Conservation (phyloP, 2,888 invertebrate genomes). For the Ernsta delagoae region DNA sequence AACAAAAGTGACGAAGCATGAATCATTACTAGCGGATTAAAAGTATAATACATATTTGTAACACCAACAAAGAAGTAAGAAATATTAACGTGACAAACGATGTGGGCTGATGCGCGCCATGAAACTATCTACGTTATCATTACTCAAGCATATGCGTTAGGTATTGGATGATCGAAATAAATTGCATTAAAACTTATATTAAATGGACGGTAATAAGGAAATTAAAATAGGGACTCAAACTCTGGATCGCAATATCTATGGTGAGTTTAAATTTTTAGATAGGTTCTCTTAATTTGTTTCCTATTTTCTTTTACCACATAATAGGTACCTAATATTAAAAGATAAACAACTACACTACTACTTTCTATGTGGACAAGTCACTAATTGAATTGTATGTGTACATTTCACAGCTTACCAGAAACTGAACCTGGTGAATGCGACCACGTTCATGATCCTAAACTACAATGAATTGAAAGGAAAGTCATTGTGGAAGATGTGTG, state of each 20-base stretch:
- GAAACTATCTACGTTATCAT: not conserved
- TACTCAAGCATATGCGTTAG: not conserved
- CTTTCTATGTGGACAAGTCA: slow-evolving; percentile 26
- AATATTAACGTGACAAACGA: not conserved
- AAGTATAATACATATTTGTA: not conserved
- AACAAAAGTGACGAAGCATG: not conserved
- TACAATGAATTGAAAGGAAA: slow-evolving; percentile 23
- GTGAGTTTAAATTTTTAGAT: slow-evolving; percentile 25
- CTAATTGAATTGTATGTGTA: slow-evolving; percentile 55
- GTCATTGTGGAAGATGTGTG: slow-evolving; percentile 22
- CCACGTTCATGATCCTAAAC: slow-evolving; percentile 32
- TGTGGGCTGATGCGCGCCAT: slow-evolving; percentile 36
- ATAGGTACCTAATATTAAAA: not conserved
- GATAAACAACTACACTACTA: too few relatives aligned
- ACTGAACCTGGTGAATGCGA: slow-evolving; percentile 44
- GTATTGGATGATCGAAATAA: not conserved
- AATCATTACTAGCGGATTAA: slow-evolving; percentile 1
- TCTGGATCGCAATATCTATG: slow-evolving; percentile 15
- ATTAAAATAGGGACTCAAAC: slow-evolving; percentile 27
- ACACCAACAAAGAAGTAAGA: not conserved
- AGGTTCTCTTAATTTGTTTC: not conserved
- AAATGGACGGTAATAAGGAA: slow-evolving; percentile 5
- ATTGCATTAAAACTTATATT: not conserved
- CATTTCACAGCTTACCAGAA: slow-evolving; percentile 72
- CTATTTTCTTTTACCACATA: not conserved